Evolutionary conservation across 2,113 vertebrate genomes (phyloP), one percentile per base, ranked within the genome.

Genomic region (Proterorhinus semilunaris): DNA sequence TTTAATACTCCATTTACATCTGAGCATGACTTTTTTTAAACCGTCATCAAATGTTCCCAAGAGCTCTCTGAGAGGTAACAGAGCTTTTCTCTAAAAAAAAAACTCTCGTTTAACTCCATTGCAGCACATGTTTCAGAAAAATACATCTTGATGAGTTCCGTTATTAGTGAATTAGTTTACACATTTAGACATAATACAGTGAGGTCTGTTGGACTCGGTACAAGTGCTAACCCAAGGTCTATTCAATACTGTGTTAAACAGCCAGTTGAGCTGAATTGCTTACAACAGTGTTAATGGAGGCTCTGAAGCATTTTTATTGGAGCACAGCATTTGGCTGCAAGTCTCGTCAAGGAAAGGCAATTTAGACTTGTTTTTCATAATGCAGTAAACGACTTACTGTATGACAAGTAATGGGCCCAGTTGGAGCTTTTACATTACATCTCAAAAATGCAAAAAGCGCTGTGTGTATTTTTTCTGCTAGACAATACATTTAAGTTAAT

Each of bases 401-500:
- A 6, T 8, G 57, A 47, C 42, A 2, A 13, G 5, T 15, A 52
- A 13, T 55, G 45, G 48, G 49, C 27, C 17, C 52, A 8, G 7
- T 59, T 47, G 21, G 16, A 16, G 43, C 44, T 13, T 13, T 54
- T 43, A n/a, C 8, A 15, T 62, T 55, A 54, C 44, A 50, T 43
- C 42, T 43, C 36, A 42, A 6, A 27, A 8, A 2, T 47, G 12
- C 67, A 48, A 72, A 64, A 63, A 15, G 42, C 46, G 17, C 13
- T 53, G 49, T 63, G 17, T 78, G 11, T 66, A 17, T 66, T 77
- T 55, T 17, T 58, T 15, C 49, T 46, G 62, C 3, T 27, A 12
- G 67, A 76, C 21, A 65, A 48, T 44, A 44, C 13, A 45, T 64
- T 70, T 42, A 43, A 6, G 44, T 36, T 68, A 71, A 76, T 80